A percentile compares a stretch with the other conserved stretches of the same genome.
These are phyloP conservation scores for Dissostichus mawsoni DNA, from an alignment of 2,113 vertebrate species.

Conservation along the genomic window DNA sequence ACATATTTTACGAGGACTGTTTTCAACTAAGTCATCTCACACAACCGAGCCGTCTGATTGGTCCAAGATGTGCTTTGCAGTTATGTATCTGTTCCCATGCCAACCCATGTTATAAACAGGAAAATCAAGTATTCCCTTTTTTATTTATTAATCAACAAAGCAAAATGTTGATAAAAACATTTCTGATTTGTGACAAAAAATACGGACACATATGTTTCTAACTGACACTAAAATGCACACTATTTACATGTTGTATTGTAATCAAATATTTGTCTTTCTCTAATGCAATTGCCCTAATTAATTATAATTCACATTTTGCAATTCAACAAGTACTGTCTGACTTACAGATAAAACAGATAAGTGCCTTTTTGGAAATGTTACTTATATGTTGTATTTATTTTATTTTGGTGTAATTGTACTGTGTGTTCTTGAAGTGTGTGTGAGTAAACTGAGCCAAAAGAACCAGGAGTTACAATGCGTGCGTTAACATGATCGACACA, in stretches of 20 bases:
- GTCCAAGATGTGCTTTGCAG: conserved; percentile 52
- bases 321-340: not conserved
- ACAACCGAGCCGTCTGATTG: conserved; percentile 27
- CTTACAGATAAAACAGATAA: not conserved
- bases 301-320: not conserved
- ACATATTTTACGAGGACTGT: conserved; percentile 13
- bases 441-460: not conserved
- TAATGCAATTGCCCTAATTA: not conserved
- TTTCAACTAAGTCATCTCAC: conserved; percentile 27
- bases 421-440: not conserved
- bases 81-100: conserved; percentile 38
- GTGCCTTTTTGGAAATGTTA: not conserved
- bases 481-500: too few species aligned
- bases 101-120: conserved; percentile 43
- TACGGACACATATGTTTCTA: not conserved
- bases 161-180: conserved; percentile 7
- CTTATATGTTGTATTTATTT: too few species aligned
- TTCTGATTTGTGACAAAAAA: not conserved
- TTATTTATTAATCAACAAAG: conserved; percentile 27
- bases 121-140: conserved; percentile 28
- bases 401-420: not conserved
- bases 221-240: not conserved
- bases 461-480: not conserved
- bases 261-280: not conserved
- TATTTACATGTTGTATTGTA: not conserved